Conservation (phyloP, 2,888 invertebrate genomes). For the Congeria kusceri region DNA sequence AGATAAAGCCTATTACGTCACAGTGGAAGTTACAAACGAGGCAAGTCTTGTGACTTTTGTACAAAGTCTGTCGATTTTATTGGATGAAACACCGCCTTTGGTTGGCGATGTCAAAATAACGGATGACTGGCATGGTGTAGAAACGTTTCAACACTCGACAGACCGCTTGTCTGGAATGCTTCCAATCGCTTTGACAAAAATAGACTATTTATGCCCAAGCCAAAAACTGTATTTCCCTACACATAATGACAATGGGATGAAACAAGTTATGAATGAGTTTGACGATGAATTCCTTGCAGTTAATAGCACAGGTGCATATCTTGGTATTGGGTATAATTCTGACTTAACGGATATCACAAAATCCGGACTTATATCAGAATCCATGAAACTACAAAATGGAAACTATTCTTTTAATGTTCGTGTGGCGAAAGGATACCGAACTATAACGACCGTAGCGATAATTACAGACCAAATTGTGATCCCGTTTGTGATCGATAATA, state of each 20-base stretch:
- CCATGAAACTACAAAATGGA: constrained; percentile 25
- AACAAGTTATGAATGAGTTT: constrained; percentile 10
- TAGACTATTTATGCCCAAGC: constrained; percentile 49
- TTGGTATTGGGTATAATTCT: constrained; percentile 53
- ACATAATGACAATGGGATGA: background rate
- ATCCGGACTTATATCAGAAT: constrained; percentile 36
- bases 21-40: constrained; percentile 55
- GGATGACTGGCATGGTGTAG: constrained; percentile 43
- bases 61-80: constrained; percentile 40
- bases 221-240: constrained; percentile 37
- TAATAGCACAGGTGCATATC: constrained; percentile 45
- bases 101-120: constrained; percentile 63
- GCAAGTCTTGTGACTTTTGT: constrained; percentile 45
- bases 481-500: constrained; percentile 38
- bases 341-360: constrained; percentile 39
- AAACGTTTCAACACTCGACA: constrained; percentile 54
- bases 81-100: constrained; percentile 58
- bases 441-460: constrained; percentile 44
- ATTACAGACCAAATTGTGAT: constrained; percentile 33
- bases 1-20: constrained; percentile 48
- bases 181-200: constrained; percentile 50
- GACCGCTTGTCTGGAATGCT: constrained; percentile 43
- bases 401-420: constrained; percentile 38
- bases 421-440: constrained; percentile 35
- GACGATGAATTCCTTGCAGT: constrained; percentile 32